phyloP scores from a whole-genome alignment of 2,888 invertebrate species.

The Caenorhabditis plicata region DNA sequence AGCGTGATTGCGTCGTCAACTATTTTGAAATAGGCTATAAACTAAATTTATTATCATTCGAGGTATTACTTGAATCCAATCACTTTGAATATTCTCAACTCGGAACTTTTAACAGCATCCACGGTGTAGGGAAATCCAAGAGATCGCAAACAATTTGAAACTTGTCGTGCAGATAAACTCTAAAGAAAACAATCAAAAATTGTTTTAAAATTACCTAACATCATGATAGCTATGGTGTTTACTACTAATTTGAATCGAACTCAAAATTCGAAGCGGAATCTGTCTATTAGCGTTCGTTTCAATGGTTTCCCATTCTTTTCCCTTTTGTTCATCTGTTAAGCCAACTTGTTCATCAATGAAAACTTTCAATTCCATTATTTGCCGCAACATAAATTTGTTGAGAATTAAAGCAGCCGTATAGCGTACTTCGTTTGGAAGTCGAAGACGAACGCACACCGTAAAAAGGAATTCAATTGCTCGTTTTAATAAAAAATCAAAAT shows the following conservation, averaged over 20 bases:
- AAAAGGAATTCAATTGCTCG: constrained; percentile 54
- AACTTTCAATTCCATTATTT: constrained; percentile 23
- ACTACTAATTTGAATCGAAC: constrained; percentile 68
- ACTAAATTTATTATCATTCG: background rate
- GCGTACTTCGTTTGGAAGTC: constrained; percentile 56
- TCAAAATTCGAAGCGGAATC: constrained; percentile 65
- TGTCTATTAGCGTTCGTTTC: constrained; percentile 62
- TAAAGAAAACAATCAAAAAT: too few species aligned
- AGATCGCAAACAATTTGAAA: constrained; percentile 61
- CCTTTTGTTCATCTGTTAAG: constrained; percentile 15
- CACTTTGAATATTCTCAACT: constrained; percentile 58
- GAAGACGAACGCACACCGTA: constrained; percentile 58
- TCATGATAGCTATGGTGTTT: constrained; percentile 67
- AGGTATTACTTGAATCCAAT: constrained; percentile 25
- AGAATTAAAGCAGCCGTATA: constrained; percentile 46
- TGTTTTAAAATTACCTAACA: constrained; percentile 49
- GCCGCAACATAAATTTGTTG: constrained; percentile 42
- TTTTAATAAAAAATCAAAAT: constrained; percentile 45
- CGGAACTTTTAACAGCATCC: constrained; percentile 67
- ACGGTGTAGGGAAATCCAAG: constrained; percentile 66
- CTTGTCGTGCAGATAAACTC: constrained; percentile 64
- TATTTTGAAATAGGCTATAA: too few species aligned
- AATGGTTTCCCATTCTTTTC: constrained; percentile 52
- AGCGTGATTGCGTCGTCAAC: too few species aligned
- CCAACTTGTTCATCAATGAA: constrained; percentile 3